Evolutionary conservation across 2,888 invertebrate genomes (phyloP).

Genomic region (Drosophila yooni): DNA sequence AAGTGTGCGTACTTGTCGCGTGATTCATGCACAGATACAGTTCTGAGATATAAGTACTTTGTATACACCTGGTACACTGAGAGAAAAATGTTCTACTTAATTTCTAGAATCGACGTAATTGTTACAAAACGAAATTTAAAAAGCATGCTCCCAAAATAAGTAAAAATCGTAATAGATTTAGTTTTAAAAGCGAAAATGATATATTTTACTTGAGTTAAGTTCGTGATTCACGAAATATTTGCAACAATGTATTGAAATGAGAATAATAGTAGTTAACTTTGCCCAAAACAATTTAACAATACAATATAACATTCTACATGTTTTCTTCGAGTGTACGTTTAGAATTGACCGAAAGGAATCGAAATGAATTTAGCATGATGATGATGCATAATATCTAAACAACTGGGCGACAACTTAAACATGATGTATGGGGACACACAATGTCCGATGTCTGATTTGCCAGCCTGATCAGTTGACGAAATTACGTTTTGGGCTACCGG

Average conservation of each 20-base stretch:
- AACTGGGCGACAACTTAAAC: slow-evolving; percentile 23
- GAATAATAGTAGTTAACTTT: not conserved
- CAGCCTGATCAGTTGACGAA: slow-evolving; percentile 43
- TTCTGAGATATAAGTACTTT: slow-evolving; percentile 7
- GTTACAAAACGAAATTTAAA: not conserved
- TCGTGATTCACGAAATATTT: not conserved
- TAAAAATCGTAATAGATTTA: not conserved
- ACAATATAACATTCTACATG: not conserved
- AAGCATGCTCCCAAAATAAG: not conserved
- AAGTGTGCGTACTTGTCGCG: slow-evolving; percentile 26
- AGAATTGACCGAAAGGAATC: not conserved
- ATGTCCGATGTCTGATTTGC: slow-evolving; percentile 17
- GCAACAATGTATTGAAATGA: not conserved
- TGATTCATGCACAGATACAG: slow-evolving; percentile 61
- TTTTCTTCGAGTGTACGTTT: slow-evolving; percentile 3
- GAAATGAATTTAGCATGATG: slow-evolving; percentile 69
- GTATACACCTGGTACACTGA: not conserved
- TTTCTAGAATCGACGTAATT: not conserved
- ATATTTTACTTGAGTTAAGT: not conserved
- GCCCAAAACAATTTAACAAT: not conserved
- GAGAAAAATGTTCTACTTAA: not conserved
- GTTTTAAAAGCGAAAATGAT: not conserved
- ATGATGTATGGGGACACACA: slow-evolving; percentile 44
- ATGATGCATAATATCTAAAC: slow-evolving; percentile 66
- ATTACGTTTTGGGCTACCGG: slow-evolving; percentile 17